Conservation (phyloP, 2,797 vertebrate species). For the Tolypeutes matacus region DNA sequence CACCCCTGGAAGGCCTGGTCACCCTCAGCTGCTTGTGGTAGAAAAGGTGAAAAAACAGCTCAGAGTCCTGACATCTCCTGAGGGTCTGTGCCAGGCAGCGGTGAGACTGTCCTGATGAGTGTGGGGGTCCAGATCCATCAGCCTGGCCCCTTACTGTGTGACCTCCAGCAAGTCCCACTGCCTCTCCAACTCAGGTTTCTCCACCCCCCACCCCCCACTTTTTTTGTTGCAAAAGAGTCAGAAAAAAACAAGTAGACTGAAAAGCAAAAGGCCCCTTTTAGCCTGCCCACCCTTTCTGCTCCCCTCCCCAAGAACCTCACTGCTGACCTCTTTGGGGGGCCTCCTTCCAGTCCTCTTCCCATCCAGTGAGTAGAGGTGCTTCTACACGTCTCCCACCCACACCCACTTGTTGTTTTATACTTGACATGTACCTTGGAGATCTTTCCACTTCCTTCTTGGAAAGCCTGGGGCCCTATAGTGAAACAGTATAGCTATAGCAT, state of each 20-base stretch:
- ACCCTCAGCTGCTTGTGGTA: background rate
- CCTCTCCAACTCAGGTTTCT: too few relatives aligned
- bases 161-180: fast-evolving
- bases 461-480: too few relatives aligned
- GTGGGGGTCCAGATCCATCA: background rate
- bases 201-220: too few relatives aligned
- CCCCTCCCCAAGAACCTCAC: fast-evolving
- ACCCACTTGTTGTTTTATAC: fast-evolving
- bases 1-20: fast-evolving
- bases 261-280: background rate
- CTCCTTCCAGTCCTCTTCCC: background rate
- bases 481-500: too few relatives aligned
- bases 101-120: fast-evolving
- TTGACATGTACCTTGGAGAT: fast-evolving
- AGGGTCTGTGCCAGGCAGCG: fast-evolving
- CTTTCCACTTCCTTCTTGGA: too few relatives aligned
- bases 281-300: fast-evolving
- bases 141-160: background rate
- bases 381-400: background rate
- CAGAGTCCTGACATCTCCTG: fast-evolving
- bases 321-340: fast-evolving
- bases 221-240: background rate
- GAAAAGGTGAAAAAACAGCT: background rate
- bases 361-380: fast-evolving
- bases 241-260: background rate